phyloP scores from a whole-genome alignment of 1,140 invertebrate species.

The Dufourea novaeangliae region DNA sequence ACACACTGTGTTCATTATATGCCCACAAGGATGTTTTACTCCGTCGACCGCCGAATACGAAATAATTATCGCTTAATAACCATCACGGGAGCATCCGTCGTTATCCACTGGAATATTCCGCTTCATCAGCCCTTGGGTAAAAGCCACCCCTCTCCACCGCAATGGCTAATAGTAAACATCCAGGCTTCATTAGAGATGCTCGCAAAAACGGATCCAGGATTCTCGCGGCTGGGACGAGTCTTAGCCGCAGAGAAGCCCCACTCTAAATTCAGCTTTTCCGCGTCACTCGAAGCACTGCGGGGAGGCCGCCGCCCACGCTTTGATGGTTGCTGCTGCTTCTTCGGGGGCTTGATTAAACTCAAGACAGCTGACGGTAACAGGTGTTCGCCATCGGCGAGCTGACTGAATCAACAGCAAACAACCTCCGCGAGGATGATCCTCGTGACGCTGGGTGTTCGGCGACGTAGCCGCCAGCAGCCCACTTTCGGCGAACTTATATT shows the following conservation, averaged over 20 bases:
- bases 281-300: conserved; percentile 44
- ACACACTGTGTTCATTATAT: no score
- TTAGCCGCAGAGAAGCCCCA: not conserved
- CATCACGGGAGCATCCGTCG: no score
- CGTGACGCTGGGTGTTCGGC: not conserved
- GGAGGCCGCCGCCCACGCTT: no score
- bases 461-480: conserved; percentile 13
- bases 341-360: conserved; percentile 68
- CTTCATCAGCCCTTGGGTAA: not conserved
- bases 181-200: not conserved
- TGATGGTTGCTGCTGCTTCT: conserved; percentile 32
- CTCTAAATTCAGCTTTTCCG: conserved; percentile 43
- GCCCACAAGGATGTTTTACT: no score
- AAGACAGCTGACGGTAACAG: conserved; percentile 65
- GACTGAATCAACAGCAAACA: conserved; percentile 58
- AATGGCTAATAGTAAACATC: not conserved
- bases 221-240: not conserved
- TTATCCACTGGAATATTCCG: not conserved
- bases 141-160: no score
- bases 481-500: conserved; percentile 26
- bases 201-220: not conserved
- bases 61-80: no score
- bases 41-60: no score
- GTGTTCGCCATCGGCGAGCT: conserved; percentile 58
- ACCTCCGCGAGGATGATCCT: conserved; percentile 27